Conservation (phyloP, 2,113 vertebrate species). For the Narcine bancroftii region DNA sequence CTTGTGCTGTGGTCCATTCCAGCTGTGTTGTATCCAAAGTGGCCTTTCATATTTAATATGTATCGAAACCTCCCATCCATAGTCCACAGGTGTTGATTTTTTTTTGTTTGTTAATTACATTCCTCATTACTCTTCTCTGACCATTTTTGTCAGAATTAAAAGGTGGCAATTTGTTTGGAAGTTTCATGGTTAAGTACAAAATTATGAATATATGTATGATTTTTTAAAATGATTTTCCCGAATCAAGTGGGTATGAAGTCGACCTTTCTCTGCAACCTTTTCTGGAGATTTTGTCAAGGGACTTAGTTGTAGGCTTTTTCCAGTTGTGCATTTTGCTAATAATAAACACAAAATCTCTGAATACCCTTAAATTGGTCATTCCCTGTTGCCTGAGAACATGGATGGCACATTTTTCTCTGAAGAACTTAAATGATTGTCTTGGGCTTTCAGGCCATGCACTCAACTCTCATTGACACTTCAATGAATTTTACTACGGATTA, state of each 20-base stretch:
- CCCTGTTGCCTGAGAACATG: not conserved
- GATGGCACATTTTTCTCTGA: not conserved
- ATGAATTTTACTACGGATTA: not conserved
- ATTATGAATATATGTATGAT: not conserved
- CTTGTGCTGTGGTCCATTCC: not conserved
- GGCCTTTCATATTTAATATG: not conserved
- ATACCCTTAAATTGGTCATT: not conserved
- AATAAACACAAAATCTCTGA: not conserved
- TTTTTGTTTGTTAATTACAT: not conserved
- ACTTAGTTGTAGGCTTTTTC: not conserved
- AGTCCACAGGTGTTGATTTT: not conserved
- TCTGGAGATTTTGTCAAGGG: not conserved
- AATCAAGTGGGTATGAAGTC: not conserved
- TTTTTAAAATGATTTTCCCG: not conserved
- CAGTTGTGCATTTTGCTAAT: not conserved
- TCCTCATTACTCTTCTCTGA: not conserved
- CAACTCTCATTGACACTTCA: not conserved
- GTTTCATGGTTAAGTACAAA: not conserved
- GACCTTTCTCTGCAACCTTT: not conserved
- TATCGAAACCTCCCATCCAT: not conserved
- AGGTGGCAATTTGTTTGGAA: not conserved
- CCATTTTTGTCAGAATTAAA: not conserved
- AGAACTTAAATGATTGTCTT: not conserved
- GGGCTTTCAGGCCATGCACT: not conserved
- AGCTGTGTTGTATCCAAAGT: not conserved